Evolutionary conservation across 2,888 invertebrate genomes (phyloP).

Genomic region (Acanthococcus lagerstroemiae): DNA sequence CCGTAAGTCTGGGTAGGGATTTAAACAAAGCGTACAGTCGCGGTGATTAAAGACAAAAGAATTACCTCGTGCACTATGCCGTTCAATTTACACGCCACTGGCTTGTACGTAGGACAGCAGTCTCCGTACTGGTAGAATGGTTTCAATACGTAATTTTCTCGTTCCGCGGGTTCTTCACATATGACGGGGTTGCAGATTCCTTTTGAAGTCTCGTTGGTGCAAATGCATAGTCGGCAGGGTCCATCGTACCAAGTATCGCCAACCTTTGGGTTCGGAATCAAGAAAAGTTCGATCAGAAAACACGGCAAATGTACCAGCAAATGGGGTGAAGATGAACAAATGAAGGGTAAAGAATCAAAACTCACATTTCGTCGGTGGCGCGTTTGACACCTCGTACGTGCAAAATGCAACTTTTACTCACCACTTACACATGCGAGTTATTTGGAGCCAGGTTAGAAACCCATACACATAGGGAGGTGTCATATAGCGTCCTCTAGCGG

Average conservation of each 20-base stretch:
- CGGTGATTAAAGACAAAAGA: background rate
- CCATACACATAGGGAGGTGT: too few species aligned
- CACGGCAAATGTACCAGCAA: too few species aligned
- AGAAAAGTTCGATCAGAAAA: too few species aligned
- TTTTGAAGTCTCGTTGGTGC: conserved; percentile 42
- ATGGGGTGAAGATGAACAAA: too few species aligned
- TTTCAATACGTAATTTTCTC: conserved; percentile 49
- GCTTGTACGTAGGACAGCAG: conserved; percentile 54
- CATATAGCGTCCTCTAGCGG: too few species aligned
- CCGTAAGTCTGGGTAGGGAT: background rate
- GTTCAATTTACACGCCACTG: conserved; percentile 50
- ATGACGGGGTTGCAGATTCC: conserved; percentile 46
- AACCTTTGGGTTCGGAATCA: too few species aligned
- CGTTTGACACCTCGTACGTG: too few species aligned
- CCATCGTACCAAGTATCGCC: conserved; percentile 60
- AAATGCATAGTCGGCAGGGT: conserved; percentile 56
- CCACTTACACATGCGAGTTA: too few species aligned
- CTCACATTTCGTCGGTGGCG: background rate
- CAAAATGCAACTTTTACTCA: too few species aligned
- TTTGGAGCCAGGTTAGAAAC: too few species aligned
- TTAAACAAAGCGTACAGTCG: background rate
- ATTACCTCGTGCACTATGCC: conserved; percentile 39
- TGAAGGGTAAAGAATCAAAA: too few species aligned
- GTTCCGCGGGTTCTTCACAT: conserved; percentile 47
- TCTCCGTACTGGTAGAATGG: conserved; percentile 47